These are phyloP conservation scores for Momotus momota DNA, from an alignment of 2,797 vertebrate genomes.

Conservation along the genomic window DNA sequence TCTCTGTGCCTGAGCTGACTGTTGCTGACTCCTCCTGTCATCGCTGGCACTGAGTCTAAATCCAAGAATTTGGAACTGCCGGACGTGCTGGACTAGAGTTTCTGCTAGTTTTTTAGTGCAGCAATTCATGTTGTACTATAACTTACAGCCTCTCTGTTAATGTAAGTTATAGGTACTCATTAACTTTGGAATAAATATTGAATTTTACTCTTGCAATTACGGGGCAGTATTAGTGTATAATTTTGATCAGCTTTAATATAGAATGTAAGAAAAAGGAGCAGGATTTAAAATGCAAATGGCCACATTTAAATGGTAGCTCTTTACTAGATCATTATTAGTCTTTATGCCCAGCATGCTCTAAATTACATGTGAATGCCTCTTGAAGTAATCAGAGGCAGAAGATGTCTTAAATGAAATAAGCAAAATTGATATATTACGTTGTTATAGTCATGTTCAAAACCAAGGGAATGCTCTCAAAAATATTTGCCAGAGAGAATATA, in stretches of 20 bases:
- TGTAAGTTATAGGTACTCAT: constrained; percentile 1
- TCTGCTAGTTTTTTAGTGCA: not conserved
- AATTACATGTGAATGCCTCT: not conserved
- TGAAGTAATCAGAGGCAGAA: not conserved
- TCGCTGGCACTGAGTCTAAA: not conserved
- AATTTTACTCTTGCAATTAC: constrained; percentile 16
- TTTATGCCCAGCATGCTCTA: not conserved
- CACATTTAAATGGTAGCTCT: not conserved
- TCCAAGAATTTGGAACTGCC: not conserved
- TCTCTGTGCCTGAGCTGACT: not conserved
- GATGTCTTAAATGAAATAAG: not conserved
- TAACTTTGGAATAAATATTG: constrained; percentile 35
- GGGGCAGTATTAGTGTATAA: constrained; percentile 7
- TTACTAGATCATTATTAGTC: not conserved
- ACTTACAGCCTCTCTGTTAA: constrained; percentile 17
- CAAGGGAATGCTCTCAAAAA: not conserved
- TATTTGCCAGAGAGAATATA: not conserved
- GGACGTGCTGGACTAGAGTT: not conserved
- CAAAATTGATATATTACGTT: not conserved
- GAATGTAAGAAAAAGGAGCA: constrained; percentile 6
- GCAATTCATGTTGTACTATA: not conserved
- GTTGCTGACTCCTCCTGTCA: not conserved
- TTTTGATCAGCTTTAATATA: constrained; percentile 51
- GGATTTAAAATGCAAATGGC: constrained; percentile 11
- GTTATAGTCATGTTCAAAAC: not conserved